phyloP scores from a whole-genome alignment of 2,797 vertebrate species.

The Chelon labrosus region DNA sequence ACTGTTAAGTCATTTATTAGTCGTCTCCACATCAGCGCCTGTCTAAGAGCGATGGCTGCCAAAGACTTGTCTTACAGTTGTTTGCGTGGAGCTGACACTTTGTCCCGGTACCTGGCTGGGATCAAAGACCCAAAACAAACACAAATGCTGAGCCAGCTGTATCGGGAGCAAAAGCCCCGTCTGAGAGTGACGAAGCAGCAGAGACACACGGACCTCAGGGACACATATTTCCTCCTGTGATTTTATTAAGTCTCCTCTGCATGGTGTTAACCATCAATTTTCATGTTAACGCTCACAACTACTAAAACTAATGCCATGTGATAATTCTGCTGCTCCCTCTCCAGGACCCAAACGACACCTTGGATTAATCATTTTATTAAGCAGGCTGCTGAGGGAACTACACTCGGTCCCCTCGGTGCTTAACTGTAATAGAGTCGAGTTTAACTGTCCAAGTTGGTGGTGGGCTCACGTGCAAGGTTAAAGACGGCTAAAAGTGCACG shows the following conservation, averaged over 20 bases:
- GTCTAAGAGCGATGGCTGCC: conserved; percentile 40
- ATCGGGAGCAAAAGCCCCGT: conserved; percentile 43
- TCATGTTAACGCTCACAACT: conserved; percentile 4
- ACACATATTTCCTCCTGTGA: neutral
- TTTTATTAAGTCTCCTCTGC: neutral
- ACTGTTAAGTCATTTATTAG: conserved; percentile 47
- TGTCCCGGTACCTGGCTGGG: conserved; percentile 62
- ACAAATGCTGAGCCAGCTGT: conserved; percentile 71
- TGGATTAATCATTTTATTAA: conserved; percentile 69
- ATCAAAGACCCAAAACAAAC: conserved; percentile 76
- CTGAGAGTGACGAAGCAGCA: conserved; percentile 40
- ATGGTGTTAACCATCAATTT: conserved; percentile 2
- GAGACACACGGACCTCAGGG: conserved; percentile 1
- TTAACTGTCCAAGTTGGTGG: conserved; percentile 57
- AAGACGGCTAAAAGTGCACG: conserved; percentile 32
- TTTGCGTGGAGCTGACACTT: conserved; percentile 65
- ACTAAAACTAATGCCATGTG: conserved; percentile 3
- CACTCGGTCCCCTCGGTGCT: conserved; percentile 47
- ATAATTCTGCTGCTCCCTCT: conserved; percentile 31
- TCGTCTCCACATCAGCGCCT: conserved; percentile 25
- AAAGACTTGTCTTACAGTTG: conserved; percentile 29
- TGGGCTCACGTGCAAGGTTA: conserved; percentile 49
- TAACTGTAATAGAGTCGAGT: conserved; percentile 65
- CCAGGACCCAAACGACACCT: conserved; percentile 53
- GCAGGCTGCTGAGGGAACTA: conserved; percentile 49